phyloP scores from a whole-genome alignment of 1,140 invertebrate species.

The Proctacanthus coquilletti region DNA sequence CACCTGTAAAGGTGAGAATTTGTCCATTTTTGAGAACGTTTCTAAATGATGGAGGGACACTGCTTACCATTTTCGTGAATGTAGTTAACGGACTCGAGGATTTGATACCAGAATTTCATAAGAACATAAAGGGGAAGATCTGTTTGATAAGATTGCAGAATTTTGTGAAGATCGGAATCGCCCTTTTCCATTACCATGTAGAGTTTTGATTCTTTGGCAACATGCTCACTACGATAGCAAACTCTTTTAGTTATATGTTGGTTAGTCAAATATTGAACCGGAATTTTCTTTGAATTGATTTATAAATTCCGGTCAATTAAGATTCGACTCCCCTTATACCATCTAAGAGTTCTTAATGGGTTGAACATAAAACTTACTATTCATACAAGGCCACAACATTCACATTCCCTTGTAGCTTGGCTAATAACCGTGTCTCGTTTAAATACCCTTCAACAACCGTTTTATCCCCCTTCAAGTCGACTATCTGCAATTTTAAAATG shows the following conservation, averaged over 20 bases:
- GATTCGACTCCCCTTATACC: too few species aligned
- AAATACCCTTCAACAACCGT: conserved; percentile 60
- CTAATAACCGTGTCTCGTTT: conserved; percentile 80
- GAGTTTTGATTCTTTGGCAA: conserved; percentile 44
- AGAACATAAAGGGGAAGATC: conserved; percentile 54
- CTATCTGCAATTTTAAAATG: conserved; percentile 23
- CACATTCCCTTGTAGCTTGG: conserved; percentile 64
- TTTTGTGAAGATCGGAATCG: conserved; percentile 69
- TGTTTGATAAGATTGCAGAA: conserved; percentile 45
- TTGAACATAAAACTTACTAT: conserved; percentile 52
- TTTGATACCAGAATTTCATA: conserved; percentile 85
- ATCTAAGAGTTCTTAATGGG: too few species aligned
- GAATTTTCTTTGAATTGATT: neutral
- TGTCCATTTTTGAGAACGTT: too few species aligned
- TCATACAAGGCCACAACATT: conserved; percentile 75
- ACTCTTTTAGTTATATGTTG: too few species aligned
- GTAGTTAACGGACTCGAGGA: conserved; percentile 78
- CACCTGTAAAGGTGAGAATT: conserved; percentile 53
- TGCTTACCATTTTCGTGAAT: conserved; percentile 62
- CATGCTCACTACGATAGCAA: conserved; percentile 31
- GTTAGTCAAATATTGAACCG: too few species aligned
- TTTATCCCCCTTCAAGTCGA: conserved; percentile 57
- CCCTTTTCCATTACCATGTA: conserved; percentile 88
- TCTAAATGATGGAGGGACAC: too few species aligned
- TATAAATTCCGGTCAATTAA: conserved; percentile 6